A percentile compares a stretch with the other conserved stretches of the same genome.
Evolutionary conservation across 2,797 vertebrate genomes (phyloP).

Genomic region (Podarcis siculus): DNA sequence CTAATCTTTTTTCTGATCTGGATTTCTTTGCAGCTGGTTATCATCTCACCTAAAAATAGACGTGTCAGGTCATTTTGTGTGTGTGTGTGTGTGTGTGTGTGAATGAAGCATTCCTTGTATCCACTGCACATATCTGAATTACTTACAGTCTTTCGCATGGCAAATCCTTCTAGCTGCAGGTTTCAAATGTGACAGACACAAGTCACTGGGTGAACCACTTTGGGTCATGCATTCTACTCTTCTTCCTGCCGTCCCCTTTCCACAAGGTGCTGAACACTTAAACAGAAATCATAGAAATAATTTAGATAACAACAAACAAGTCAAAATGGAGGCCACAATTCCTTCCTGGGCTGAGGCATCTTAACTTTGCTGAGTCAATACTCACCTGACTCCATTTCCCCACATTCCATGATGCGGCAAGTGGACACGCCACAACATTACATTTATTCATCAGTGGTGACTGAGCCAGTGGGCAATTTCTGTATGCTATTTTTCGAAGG

Average conservation of each 20-base stretch:
- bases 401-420: constrained; percentile 84
- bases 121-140: constrained; percentile 2
- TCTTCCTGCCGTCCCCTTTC: constrained; percentile 86
- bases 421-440: constrained; percentile 79
- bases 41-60: constrained; percentile 83
- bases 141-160: constrained; percentile 87
- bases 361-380: constrained; percentile 17
- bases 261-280: constrained; percentile 93
- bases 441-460: constrained; percentile 80
- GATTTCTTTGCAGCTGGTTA: constrained; percentile 88
- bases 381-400: constrained; percentile 89
- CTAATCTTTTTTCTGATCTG: constrained; percentile 84
- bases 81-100: background rate
- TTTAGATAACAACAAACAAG: constrained; percentile 40
- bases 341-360: background rate
- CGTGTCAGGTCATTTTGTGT: constrained; percentile 40
- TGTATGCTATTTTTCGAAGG: constrained; percentile 66
- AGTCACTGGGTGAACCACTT: constrained; percentile 81
- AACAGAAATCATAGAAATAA: constrained; percentile 27
- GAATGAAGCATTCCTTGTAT: background rate
- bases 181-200: constrained; percentile 85
- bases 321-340: background rate
- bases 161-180: constrained; percentile 86
- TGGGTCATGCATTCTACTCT: constrained; percentile 85
- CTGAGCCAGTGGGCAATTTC: constrained; percentile 78